Conservation (phyloP, 2,113 vertebrate genomes). For the Tympanuchus pallidicinctus region DNA sequence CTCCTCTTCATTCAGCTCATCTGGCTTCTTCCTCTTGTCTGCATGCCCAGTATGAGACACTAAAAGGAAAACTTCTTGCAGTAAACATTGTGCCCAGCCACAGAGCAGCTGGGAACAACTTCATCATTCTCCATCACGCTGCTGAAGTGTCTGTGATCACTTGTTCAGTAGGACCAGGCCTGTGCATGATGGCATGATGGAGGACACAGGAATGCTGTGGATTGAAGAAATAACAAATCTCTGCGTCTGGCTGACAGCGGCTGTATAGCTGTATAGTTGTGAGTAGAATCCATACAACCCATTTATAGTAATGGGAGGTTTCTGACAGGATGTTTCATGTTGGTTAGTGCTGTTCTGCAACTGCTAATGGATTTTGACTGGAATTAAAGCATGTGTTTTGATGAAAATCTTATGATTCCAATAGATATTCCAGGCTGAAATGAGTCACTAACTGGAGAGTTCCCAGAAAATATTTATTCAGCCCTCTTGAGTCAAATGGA, state of each 20-base stretch:
- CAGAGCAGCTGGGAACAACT: not conserved
- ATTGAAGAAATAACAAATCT: not conserved
- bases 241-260: not conserved
- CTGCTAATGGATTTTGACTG: not conserved
- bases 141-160: not conserved
- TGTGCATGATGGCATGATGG: not conserved
- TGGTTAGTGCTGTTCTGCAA: not conserved
- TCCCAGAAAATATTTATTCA: conserved; percentile 2
- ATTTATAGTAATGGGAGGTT: not conserved
- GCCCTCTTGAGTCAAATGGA: not conserved
- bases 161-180: not conserved
- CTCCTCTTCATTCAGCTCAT: not conserved
- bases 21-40: not conserved
- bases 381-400: not conserved
- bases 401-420: not conserved
- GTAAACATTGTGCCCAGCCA: not conserved
- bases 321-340: not conserved
- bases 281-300: not conserved
- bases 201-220: not conserved
- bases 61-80: not conserved
- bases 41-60: not conserved
- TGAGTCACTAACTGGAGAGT: conserved; percentile 47
- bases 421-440: conserved; percentile 46
- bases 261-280: not conserved
- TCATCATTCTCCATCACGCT: not conserved